Conservation (phyloP, 2,888 invertebrate genomes). For the Trachelus stipa region DNA sequence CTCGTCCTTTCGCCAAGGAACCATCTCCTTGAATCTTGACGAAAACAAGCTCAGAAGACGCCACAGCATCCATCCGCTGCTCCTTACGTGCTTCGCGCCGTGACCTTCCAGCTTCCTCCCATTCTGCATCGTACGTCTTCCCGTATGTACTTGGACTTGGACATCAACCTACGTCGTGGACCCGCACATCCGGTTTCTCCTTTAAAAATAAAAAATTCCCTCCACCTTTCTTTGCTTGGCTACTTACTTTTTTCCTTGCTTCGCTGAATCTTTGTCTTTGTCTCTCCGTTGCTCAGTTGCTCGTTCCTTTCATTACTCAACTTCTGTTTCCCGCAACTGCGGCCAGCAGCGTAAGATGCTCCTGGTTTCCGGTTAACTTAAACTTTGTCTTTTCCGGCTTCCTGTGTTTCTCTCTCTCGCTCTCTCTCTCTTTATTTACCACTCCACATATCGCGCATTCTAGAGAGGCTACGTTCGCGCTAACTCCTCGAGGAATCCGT, state of each 20-base stretch:
- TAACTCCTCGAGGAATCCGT: no score
- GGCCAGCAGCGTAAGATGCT: neutral
- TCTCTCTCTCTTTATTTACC: no score
- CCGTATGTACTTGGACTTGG: neutral
- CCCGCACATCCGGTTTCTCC: slow-evolving; percentile 6
- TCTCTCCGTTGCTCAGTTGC: no score
- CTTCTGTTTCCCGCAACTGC: neutral
- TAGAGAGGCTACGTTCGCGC: neutral
- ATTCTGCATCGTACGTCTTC: neutral
- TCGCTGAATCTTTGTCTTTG: neutral
- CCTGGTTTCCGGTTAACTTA: neutral
- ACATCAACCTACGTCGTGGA: neutral
- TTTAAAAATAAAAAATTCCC: no score
- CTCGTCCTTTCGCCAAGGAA: slow-evolving; percentile 30
- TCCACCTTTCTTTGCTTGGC: neutral
- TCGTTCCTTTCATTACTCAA: neutral
- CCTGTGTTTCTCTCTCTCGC: neutral
- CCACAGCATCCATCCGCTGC: neutral
- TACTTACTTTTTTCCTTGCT: no score
- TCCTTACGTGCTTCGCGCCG: neutral
- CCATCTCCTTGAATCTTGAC: no score
- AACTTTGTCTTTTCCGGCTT: neutral
- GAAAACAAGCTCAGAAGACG: no score
- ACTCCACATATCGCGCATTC: neutral
- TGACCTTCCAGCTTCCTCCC: neutral